phyloP scores from a whole-genome alignment of 2,113 vertebrate species.

The Chaetura pelagica region DNA sequence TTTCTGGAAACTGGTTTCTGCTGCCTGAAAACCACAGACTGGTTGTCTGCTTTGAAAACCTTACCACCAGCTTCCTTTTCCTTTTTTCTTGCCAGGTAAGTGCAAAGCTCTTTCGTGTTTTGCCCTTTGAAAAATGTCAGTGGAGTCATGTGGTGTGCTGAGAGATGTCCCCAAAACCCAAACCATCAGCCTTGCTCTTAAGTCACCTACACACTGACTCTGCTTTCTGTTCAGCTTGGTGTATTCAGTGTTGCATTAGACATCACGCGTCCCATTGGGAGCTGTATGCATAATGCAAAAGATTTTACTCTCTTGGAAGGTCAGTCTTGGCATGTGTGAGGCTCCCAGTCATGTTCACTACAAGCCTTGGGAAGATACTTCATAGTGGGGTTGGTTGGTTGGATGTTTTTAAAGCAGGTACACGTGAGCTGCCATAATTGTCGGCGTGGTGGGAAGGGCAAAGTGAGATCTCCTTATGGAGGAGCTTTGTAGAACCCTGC shows the following conservation, averaged over 20 bases:
- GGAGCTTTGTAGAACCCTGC: not conserved
- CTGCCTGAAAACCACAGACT: not conserved
- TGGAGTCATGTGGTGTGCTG: not conserved
- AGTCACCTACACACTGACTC: not conserved
- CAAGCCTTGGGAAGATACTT: not conserved
- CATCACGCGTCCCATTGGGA: not conserved
- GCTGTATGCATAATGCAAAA: not conserved
- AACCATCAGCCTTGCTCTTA: not conserved
- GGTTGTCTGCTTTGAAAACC: not conserved
- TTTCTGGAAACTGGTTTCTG: not conserved
- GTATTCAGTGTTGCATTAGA: not conserved
- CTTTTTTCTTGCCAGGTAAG: not conserved
- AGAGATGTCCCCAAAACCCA: not conserved
- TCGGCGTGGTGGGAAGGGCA: not conserved
- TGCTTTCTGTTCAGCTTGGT: not conserved
- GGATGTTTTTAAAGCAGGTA: not conserved
- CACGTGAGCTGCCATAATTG: accelerated
- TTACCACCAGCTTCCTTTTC: not conserved
- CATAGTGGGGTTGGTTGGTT: not conserved
- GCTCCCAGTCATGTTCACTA: not conserved
- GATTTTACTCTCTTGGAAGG: not conserved
- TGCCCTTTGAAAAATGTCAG: not conserved
- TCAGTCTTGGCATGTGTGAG: not conserved
- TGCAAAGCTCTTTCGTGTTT: not conserved
- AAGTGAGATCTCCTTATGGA: not conserved